Conservation (phyloP, 2,113 vertebrate species). For the Rana temporaria region DNA sequence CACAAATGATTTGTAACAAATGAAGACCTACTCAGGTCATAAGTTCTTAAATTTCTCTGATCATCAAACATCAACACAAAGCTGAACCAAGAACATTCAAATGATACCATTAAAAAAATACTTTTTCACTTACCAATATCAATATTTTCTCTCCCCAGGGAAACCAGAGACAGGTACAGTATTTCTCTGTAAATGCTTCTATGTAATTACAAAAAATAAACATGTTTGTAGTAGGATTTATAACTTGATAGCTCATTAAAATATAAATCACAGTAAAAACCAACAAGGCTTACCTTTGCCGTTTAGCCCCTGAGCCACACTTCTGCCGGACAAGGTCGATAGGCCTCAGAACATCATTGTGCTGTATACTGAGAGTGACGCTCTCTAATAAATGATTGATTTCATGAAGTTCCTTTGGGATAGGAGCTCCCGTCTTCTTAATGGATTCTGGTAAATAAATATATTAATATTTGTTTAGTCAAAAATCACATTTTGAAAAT, state of each 20-base stretch:
- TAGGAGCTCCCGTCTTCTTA: slow-evolving; percentile 70
- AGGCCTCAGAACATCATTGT: slow-evolving; percentile 89
- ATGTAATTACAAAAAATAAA: slow-evolving; percentile 60
- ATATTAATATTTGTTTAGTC: too few relatives aligned
- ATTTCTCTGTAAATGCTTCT: slow-evolving; percentile 98
- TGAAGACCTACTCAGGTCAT: too few relatives aligned
- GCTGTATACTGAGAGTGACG: slow-evolving; percentile 88
- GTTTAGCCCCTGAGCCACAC: slow-evolving; percentile 74
- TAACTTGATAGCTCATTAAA: neutral
- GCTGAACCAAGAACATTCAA: too few relatives aligned
- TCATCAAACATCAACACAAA: too few relatives aligned
- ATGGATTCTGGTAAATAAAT: slow-evolving; percentile 7
- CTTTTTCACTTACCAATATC: slow-evolving; percentile 88
- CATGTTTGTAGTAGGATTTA: neutral
- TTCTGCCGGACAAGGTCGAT: slow-evolving; percentile 84
- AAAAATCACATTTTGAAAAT: too few relatives aligned
- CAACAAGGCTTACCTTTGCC: slow-evolving; percentile 81
- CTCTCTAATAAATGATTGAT: slow-evolving; percentile 83
- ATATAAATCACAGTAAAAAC: neutral
- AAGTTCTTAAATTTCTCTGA: too few relatives aligned
- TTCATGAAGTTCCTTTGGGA: slow-evolving; percentile 82
- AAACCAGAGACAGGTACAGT: slow-evolving; percentile 91
- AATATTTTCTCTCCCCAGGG: slow-evolving; percentile 95
- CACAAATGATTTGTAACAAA: too few relatives aligned
- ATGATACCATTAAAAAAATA: neutral